Percentiles rank a stretch among this genome's conserved stretches.
phyloP scores from a whole-genome alignment of 2,113 vertebrate species.

The Osmerus mordax region DNA sequence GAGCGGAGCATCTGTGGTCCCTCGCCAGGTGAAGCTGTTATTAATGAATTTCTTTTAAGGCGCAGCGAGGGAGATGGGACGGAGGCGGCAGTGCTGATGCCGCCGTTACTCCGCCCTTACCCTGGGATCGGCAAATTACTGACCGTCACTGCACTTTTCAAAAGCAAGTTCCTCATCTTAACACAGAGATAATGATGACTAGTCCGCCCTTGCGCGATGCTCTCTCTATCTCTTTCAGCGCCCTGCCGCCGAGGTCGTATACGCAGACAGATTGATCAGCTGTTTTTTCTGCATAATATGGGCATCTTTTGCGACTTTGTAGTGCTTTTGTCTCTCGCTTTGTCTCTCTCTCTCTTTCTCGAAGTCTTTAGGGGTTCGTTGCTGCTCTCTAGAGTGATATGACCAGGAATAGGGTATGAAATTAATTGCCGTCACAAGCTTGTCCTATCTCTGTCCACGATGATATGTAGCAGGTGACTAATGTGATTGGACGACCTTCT shows the following conservation, averaged over 20 bases:
- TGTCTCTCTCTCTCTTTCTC: slow-evolving; percentile 3
- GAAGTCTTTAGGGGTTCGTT: neutral
- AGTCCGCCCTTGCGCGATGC: slow-evolving; percentile 16
- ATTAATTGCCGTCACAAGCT: slow-evolving; percentile 3
- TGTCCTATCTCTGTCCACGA: slow-evolving; percentile 12
- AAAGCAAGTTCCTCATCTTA: slow-evolving; percentile 34
- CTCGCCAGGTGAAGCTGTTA: slow-evolving; percentile 30
- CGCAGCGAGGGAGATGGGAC: slow-evolving; percentile 16
- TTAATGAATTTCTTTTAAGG: slow-evolving; percentile 53
- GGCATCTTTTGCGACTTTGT: slow-evolving; percentile 26
- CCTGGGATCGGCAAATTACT: slow-evolving; percentile 40
- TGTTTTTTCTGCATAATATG: slow-evolving; percentile 35
- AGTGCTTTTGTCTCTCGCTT: slow-evolving; percentile 7
- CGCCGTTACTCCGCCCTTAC: slow-evolving; percentile 24
- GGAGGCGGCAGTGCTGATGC: slow-evolving; percentile 48
- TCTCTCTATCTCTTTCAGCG: slow-evolving; percentile 41
- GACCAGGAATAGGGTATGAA: slow-evolving; percentile 14
- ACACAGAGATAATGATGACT: slow-evolving; percentile 56
- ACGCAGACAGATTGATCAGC: slow-evolving; percentile 33
- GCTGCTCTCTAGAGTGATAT: neutral
- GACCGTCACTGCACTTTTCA: slow-evolving; percentile 50
- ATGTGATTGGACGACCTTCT: slow-evolving; percentile 32
- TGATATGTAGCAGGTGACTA: slow-evolving; percentile 36
- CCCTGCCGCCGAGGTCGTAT: neutral
- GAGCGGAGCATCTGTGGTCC: slow-evolving; percentile 31